Percentiles rank a stretch among this genome's conserved stretches.
Conservation (phyloP, 37 sponge, comb jelly and placozoan species). For the Eunapius fragilis region DNA sequence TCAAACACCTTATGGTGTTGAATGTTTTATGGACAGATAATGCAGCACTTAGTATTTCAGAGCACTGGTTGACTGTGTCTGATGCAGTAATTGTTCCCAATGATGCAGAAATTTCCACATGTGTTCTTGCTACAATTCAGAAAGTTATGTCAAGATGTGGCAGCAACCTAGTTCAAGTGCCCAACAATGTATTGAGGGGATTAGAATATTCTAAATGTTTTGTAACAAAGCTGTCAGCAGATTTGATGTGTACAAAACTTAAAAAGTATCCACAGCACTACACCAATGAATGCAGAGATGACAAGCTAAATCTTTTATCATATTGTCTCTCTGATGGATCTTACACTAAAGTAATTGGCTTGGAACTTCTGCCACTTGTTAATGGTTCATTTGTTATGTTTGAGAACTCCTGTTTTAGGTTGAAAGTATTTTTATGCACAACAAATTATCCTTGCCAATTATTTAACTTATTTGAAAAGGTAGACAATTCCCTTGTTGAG, state of each 20-base stretch:
- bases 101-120: not conserved
- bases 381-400: slow-evolving; percentile 37
- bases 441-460: slow-evolving; percentile 9
- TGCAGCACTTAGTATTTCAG: slow-evolving; percentile 1
- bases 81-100: slow-evolving; percentile 1
- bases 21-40: slow-evolving; percentile 21
- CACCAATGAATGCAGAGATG: not conserved
- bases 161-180: slow-evolving; percentile 22
- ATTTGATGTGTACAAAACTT: not conserved
- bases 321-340: slow-evolving; percentile 49
- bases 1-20: not conserved
- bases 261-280: slow-evolving; percentile 12
- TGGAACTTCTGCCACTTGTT: slow-evolving; percentile 49
- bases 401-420: not conserved
- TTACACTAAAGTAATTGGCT: not conserved
- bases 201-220: not conserved
- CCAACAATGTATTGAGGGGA: slow-evolving; percentile 23
- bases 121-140: not conserved
- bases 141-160: slow-evolving; percentile 18
- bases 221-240: slow-evolving; percentile 16
- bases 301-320: slow-evolving; percentile 23
- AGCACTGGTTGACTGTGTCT: slow-evolving; percentile 20
- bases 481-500: slow-evolving; percentile 14
- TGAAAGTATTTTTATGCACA: slow-evolving; percentile 28
- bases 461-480: slow-evolving; percentile 4